A percentile compares a stretch with the other conserved stretches of the same genome.
Conservation (phyloP, 2,888 invertebrate genomes). For the Deladenus siricidicola region DNA sequence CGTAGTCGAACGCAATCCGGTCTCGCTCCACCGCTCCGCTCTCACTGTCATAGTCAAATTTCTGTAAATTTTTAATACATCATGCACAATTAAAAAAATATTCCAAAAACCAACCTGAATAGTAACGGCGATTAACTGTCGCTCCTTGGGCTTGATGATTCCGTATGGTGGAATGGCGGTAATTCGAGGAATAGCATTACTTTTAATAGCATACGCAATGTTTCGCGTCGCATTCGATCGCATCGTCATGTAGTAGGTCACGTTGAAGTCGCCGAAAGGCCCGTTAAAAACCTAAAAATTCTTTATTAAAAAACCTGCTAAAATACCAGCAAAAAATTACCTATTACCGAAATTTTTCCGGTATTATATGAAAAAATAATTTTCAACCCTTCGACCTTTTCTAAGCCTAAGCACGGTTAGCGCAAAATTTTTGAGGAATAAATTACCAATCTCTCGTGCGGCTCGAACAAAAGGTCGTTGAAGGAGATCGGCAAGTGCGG, state of each 20-base stretch:
- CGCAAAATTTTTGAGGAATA: too few species aligned
- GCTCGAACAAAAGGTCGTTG: slow-evolving; percentile 21
- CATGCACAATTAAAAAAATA: neutral
- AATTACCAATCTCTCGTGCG: slow-evolving; percentile 17
- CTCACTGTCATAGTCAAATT: slow-evolving; percentile 14
- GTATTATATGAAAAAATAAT: too few species aligned
- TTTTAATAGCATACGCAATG: slow-evolving; percentile 27
- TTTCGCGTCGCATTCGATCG: slow-evolving; percentile 14
- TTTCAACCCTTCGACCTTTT: too few species aligned
- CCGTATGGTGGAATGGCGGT: slow-evolving; percentile 22
- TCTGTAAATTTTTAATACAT: slow-evolving; percentile 8
- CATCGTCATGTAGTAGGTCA: slow-evolving; percentile 24
- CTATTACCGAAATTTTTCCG: too few species aligned
- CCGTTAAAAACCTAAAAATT: slow-evolving; percentile 23
- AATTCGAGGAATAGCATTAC: slow-evolving; percentile 26
- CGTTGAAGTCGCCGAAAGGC: slow-evolving; percentile 21
- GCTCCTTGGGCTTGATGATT: slow-evolving; percentile 22
- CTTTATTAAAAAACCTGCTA: neutral
- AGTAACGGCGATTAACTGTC: slow-evolving; percentile 19
- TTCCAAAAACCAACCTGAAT: slow-evolving; percentile 18
- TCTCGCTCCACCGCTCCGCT: slow-evolving; percentile 16
- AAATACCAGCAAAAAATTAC: neutral
- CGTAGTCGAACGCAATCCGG: slow-evolving; percentile 29
- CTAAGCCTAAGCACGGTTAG: too few species aligned
- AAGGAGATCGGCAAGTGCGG: slow-evolving; percentile 10